Percentiles rank a stretch among this genome's conserved stretches.
Conservation (phyloP, 2,888 invertebrate genomes). For the Cantharis rustica region DNA sequence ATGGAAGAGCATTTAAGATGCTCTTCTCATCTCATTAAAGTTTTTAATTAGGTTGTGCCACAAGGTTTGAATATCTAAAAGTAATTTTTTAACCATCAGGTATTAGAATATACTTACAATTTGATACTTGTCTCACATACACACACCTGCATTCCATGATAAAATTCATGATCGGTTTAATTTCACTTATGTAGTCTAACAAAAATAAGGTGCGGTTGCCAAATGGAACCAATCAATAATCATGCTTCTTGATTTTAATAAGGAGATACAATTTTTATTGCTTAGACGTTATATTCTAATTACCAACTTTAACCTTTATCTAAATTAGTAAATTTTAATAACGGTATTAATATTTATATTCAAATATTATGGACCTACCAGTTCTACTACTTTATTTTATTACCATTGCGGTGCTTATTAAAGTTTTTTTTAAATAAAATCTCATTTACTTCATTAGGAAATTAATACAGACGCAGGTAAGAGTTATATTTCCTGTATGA, state of each 20-base stretch:
- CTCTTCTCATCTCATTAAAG: slow-evolving; percentile 21
- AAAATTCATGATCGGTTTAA: slow-evolving; percentile 7
- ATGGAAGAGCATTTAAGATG: slow-evolving; percentile 8
- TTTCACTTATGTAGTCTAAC: slow-evolving; percentile 5
- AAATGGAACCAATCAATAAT: slow-evolving; percentile 22
- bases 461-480: slow-evolving; percentile 11
- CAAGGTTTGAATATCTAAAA: slow-evolving; percentile 16
- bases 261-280: slow-evolving; percentile 33
- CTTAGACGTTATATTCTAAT: slow-evolving; percentile 36
- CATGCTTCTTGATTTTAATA: slow-evolving; percentile 27
- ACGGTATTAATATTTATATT: slow-evolving; percentile 28
- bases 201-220: slow-evolving; percentile 21
- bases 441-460: slow-evolving; percentile 24
- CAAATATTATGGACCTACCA: slow-evolving; percentile 24
- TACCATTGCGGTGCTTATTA: slow-evolving; percentile 23
- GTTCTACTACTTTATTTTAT: slow-evolving; percentile 29
- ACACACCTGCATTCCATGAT: background rate
- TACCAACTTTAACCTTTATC: slow-evolving; percentile 41
- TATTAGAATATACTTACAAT: slow-evolving; percentile 7
- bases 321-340: slow-evolving; percentile 35
- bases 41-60: slow-evolving; percentile 22
- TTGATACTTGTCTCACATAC: slow-evolving; percentile 10
- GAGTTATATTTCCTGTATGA: slow-evolving; percentile 15
- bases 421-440: slow-evolving; percentile 23
- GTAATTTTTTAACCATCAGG: slow-evolving; percentile 12